Percentiles rank a stretch among this genome's conserved stretches.
Conservation (phyloP, 1,140 invertebrate genomes). For the Asobara japonica region DNA sequence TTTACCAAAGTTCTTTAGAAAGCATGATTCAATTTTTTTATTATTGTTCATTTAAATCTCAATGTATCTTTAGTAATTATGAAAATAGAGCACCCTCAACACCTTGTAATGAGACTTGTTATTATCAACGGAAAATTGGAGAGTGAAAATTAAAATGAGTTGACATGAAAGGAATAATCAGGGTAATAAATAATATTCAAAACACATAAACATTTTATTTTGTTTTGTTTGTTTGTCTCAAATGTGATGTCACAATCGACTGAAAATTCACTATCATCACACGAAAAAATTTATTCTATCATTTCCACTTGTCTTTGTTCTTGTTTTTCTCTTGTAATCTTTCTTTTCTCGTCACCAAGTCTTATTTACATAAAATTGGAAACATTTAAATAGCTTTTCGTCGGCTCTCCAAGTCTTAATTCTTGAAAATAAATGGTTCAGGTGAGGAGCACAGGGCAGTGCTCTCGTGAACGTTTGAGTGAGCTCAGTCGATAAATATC, state of each 20-base stretch:
- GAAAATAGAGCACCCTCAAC: no score
- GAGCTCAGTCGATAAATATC: not conserved
- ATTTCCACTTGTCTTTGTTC: slow-evolving; percentile 3
- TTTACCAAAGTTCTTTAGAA: no score
- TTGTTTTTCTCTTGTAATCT: not conserved
- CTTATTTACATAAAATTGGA: slow-evolving; percentile 57
- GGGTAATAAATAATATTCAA: slow-evolving; percentile 30
- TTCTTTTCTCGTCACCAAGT: slow-evolving; percentile 30
- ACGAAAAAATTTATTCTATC: slow-evolving; percentile 41
- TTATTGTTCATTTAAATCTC: no score
- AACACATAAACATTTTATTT: slow-evolving; percentile 47
- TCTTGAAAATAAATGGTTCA: slow-evolving; percentile 50
- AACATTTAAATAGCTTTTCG: slow-evolving; percentile 53
- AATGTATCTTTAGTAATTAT: no score
- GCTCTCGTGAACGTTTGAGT: slow-evolving; percentile 19
- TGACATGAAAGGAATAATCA: slow-evolving; percentile 37
- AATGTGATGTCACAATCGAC: slow-evolving; percentile 6
- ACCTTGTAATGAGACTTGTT: no score
- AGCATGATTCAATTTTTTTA: no score
- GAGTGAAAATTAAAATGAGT: no score
- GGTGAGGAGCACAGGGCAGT: slow-evolving; percentile 43
- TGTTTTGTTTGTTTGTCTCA: slow-evolving; percentile 23
- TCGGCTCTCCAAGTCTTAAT: slow-evolving; percentile 40
- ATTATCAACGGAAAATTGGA: no score
- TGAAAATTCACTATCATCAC: slow-evolving; percentile 33